A percentile compares a stretch with the other conserved stretches of the same genome.
These are phyloP conservation scores for Eledone cirrhosa DNA, from an alignment of 2,888 invertebrate genomes.

Conservation along the genomic window DNA sequence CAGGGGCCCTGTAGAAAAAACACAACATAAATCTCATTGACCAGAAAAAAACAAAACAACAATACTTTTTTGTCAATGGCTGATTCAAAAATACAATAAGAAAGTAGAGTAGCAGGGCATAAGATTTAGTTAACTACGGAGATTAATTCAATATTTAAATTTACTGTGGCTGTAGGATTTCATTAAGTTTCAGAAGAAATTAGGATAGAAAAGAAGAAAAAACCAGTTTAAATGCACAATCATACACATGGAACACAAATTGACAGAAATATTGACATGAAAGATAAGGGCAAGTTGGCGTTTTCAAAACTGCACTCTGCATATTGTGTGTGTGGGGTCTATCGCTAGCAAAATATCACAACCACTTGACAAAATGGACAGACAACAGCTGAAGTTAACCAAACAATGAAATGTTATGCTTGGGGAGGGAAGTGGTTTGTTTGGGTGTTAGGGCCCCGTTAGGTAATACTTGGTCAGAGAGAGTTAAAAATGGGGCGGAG, in stretches of 20 bases:
- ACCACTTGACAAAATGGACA: slow-evolving; percentile 11
- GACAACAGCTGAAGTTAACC: slow-evolving; percentile 2
- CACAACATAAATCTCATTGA: background rate
- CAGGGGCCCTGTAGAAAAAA: background rate
- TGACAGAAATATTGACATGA: background rate
- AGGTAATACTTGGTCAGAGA: background rate
- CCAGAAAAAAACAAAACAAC: background rate
- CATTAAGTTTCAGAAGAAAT: background rate
- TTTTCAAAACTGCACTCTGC: background rate
- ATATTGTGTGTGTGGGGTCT: background rate
- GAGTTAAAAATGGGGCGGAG: background rate
- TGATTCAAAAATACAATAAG: background rate
- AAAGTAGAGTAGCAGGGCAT: background rate
- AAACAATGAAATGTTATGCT: background rate
- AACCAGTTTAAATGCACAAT: background rate
- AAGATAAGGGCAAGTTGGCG: too few species aligned
- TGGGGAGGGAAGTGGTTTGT: background rate
- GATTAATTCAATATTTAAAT: too few species aligned
- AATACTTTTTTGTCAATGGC: background rate
- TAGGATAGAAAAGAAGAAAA: background rate
- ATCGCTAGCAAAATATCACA: slow-evolving; percentile 9
- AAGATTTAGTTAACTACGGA: background rate
- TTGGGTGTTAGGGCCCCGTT: background rate
- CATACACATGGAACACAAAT: background rate
- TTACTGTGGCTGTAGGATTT: background rate